Base-by-base conservation (phyloP, 2,113 vertebrate genomes). In the Percina caprodes region DNA sequence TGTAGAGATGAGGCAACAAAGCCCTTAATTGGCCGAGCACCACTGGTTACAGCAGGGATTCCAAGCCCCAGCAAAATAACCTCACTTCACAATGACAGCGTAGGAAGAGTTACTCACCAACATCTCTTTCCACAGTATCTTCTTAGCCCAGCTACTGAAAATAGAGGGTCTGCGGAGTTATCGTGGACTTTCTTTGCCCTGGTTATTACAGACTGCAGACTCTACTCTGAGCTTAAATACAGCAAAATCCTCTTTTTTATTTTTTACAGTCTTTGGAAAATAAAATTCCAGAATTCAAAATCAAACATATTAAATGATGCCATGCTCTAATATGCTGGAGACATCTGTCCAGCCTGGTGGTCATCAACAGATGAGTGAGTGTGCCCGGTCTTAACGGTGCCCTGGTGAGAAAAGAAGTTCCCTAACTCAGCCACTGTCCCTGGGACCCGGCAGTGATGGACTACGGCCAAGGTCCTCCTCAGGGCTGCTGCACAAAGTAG, bases 1-100 rank as follows among this genome's bases (percentile, higher is more conserved):
- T 24, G 24, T 18, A 39, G 23, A 81, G 68, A 76, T 39, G 30
- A 3, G 79, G 71, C 73, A 84, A 73, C 71, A 58, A 74, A 80
- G 77, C 82, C 76, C 67, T 83, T 92, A 90, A 92, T 90, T 93
- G 88, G 89, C 77, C 80, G 78, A 88, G 85, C 83, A 86, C 63
- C 58, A 62, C 61, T 85, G 78, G 77, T 49, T 79, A 72, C 85
- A 91, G 81, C 79, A 48, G 78, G 78, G 81, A 82, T 7, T 55
- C 46, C 30, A 26, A 76, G 61, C 10, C 68, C 69, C 74, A 77
- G 77, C 74, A 59, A 74, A 85, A 77, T 26, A 26, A 69, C 67
- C 72, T 79, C 48, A 15, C 49, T 80, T 67, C 78, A 78, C 59
- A 52, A 51, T 42, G 33, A 69, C 76, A 83, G 65, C 1, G 30